Conservation (phyloP, 2,113 vertebrate species). For the Myanophis thanlyinensis region DNA sequence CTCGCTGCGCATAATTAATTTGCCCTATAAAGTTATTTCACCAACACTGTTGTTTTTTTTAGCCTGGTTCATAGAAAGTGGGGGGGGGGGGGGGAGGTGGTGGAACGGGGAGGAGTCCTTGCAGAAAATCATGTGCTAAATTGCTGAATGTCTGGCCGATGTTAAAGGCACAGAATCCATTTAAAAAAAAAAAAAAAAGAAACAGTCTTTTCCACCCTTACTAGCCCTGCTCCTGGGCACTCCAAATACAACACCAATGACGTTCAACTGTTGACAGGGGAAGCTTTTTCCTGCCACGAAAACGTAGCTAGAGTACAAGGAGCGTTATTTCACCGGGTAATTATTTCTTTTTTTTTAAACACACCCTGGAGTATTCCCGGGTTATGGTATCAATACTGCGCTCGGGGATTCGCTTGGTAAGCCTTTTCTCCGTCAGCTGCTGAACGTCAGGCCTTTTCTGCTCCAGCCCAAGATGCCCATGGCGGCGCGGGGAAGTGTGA, state of each 20-base stretch:
- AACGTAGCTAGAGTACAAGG: background rate
- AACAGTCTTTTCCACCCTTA: background rate
- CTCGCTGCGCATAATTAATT: conserved; percentile 16
- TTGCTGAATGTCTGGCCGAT: background rate
- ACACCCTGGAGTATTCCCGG: background rate
- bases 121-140: background rate
- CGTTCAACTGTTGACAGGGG: background rate
- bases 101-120: background rate
- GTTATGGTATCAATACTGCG: too few relatives aligned
- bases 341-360: too few relatives aligned
- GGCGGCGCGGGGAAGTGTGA: background rate
- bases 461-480: too few relatives aligned
- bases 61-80: conserved; percentile 36
- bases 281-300: background rate
- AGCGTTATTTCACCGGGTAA: background rate
- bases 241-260: background rate
- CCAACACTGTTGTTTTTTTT: conserved; percentile 3
- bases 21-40: conserved; percentile 58
- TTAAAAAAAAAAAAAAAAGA: too few relatives aligned
- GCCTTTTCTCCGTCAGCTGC: background rate
- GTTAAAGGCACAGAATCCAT: background rate
- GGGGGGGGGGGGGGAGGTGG: background rate
- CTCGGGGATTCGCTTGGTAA: background rate
- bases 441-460: background rate
- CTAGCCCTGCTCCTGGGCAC: background rate